phyloP scores from a whole-genome alignment of 2,888 invertebrate species.

The Hydrotaea diabolus region DNA sequence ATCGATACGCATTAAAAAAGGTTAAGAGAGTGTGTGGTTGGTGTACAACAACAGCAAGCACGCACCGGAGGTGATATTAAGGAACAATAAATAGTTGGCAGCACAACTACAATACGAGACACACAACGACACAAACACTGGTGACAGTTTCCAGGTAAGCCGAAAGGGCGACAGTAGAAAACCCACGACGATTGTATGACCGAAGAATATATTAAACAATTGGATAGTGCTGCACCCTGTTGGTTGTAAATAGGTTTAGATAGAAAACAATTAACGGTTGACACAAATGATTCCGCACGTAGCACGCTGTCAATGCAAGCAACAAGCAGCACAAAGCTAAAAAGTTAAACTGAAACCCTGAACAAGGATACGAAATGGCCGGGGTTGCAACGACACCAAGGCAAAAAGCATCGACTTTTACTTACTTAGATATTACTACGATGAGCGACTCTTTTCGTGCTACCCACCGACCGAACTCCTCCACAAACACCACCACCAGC shows the following conservation, averaged over 20 bases:
- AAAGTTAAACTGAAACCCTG: constrained; percentile 68
- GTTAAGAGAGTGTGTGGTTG: background rate
- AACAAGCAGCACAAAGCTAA: constrained; percentile 64
- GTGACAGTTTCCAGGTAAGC: constrained; percentile 7
- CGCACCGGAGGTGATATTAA: constrained; percentile 3
- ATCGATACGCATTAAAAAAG: background rate
- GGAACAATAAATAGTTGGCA: constrained; percentile 8
- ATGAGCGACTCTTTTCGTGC: background rate
- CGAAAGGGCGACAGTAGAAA: background rate
- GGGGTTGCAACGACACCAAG: constrained; percentile 53
- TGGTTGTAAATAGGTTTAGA: constrained; percentile 33
- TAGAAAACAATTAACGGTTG: constrained; percentile 35
- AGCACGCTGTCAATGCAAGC: constrained; percentile 58
- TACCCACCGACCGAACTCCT: too few relatives aligned
- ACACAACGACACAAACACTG: constrained; percentile 12
- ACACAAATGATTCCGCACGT: constrained; percentile 47
- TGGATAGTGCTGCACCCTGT: constrained; percentile 49
- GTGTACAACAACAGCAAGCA: constrained; percentile 5
- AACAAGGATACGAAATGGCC: constrained; percentile 56
- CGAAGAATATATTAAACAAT: constrained; percentile 31
- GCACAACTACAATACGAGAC: background rate
- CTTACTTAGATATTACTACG: constrained; percentile 32
- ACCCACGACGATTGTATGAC: background rate
- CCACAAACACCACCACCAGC: background rate
- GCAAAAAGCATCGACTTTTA: constrained; percentile 34